Evolutionary conservation across 2,797 vertebrate species (phyloP), one percentile per base, ranked within the genome.

Genomic region (Octomys mimax): DNA sequence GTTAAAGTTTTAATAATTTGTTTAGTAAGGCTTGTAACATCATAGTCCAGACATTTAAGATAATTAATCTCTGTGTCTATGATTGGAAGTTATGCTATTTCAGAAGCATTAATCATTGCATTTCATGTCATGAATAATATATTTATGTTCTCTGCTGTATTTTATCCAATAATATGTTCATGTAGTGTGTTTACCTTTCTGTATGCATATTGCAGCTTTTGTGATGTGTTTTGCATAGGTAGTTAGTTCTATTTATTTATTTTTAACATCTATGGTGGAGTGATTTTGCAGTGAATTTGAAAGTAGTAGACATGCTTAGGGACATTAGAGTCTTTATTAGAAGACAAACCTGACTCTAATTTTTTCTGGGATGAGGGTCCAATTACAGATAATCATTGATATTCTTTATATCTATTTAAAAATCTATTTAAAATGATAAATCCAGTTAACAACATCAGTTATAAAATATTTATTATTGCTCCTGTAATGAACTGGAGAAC

Each of bases 51-150:
- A 84, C 68, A 95, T 95, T 97, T 89, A 84, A 96, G 97, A n/a
- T 79, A 96, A 97, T 70, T 77, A 95, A 97, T 98, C 96, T 96
- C 91, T 98, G 83, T 22, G 93, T 80, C 87, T 78, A 22, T 6
- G 57, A 83, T 93, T 88, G 87, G 89, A 97, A 97, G n/a, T 83
- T 96, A 16, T 92, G 91, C 77, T 79, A 83, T 93, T 97, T 93
- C 97, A 42, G 31, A 98, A 66, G 95, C 68, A 97, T 96, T 95
- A 97, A 96, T 98, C 95, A 97, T 39, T 95, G 80, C 24, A 77
- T 77, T 96, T 97, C 73, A 83, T 96, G 24, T 87, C 62, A 96
- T 97, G 96, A 98, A 97, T 98, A 98, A 98, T 96, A 77, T 73
- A 97, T 98, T 96, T 98, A 80, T 96, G 18, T 96, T 96, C 26